These are phyloP conservation scores for Pseudocheirus occidentalis DNA, from an alignment of 2,797 vertebrate genomes.

Conservation along the genomic window DNA sequence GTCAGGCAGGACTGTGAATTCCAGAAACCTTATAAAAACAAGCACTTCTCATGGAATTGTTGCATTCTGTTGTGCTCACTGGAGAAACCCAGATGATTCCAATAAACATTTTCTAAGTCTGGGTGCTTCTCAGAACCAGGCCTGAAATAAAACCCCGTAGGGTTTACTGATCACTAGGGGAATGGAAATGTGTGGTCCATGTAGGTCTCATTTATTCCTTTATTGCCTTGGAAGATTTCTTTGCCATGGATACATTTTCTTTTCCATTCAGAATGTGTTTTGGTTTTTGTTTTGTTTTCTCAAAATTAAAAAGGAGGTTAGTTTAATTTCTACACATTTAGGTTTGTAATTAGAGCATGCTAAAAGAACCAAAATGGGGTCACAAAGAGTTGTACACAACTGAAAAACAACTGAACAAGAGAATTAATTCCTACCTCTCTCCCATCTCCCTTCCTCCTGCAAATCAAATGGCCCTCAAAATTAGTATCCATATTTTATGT, in stretches of 20 bases:
- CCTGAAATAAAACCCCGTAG: slow-evolving; percentile 32
- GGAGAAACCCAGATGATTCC: slow-evolving; percentile 52
- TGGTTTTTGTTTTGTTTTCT: neutral
- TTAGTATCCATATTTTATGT: neutral
- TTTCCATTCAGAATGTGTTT: slow-evolving; percentile 37
- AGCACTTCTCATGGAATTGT: slow-evolving; percentile 45
- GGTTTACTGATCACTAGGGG: slow-evolving; percentile 27
- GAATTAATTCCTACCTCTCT: neutral
- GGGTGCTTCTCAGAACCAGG: slow-evolving; percentile 16
- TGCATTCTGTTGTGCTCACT: slow-evolving; percentile 42
- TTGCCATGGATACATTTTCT: neutral
- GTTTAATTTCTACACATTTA: neutral
- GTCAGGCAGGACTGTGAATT: slow-evolving; percentile 54
- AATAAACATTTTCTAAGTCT: slow-evolving; percentile 30
- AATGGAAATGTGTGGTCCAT: neutral
- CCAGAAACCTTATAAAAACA: slow-evolving; percentile 68
- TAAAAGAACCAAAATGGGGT: neutral
- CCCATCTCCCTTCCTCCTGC: neutral
- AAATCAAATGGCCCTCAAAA: neutral
- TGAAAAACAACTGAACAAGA: neutral
- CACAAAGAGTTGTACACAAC: neutral
- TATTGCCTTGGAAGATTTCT: slow-evolving; percentile 37
- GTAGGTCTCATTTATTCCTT: slow-evolving; percentile 4
- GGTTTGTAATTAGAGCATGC: neutral
- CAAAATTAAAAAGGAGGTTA: neutral